These are phyloP conservation scores for Tinamus guttatus DNA, from an alignment of 2,113 vertebrate genomes.

Conservation along the genomic window DNA sequence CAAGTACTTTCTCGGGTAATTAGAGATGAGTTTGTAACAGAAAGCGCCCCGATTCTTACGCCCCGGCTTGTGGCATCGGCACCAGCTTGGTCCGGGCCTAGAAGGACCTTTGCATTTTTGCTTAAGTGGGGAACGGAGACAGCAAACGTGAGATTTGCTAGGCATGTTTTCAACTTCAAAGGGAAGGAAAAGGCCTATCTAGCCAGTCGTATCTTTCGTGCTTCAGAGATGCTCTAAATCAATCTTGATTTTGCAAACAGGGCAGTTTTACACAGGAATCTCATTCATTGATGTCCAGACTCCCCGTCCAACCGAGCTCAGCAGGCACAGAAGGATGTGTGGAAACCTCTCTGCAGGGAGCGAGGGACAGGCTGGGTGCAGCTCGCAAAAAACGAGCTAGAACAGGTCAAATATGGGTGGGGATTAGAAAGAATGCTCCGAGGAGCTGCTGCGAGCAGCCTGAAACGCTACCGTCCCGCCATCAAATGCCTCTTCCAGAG, in stretches of 20 bases:
- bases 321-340: background rate
- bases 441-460: background rate
- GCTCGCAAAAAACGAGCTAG: slow-evolving; percentile 50
- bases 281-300: background rate
- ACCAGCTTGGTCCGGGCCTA: background rate
- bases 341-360: slow-evolving; percentile 28
- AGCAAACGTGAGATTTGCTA: background rate
- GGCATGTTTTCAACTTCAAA: background rate
- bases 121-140: background rate
- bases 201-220: background rate
- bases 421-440: slow-evolving; percentile 60
- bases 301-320: background rate
- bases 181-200: background rate
- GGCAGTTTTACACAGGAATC: slow-evolving; percentile 3
- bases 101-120: background rate
- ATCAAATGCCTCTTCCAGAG: background rate
- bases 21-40: background rate
- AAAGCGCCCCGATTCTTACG: background rate
- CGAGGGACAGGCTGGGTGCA: slow-evolving; percentile 17
- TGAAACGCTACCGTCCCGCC: background rate
- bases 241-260: background rate
- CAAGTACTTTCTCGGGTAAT: background rate
- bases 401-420: slow-evolving; percentile 61
- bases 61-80: background rate
- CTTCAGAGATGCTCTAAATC: slow-evolving; percentile 9